Conservation (phyloP, 37 sponge, comb jelly and placozoan genomes). For the Chondrilla cf. caribensis region DNA sequence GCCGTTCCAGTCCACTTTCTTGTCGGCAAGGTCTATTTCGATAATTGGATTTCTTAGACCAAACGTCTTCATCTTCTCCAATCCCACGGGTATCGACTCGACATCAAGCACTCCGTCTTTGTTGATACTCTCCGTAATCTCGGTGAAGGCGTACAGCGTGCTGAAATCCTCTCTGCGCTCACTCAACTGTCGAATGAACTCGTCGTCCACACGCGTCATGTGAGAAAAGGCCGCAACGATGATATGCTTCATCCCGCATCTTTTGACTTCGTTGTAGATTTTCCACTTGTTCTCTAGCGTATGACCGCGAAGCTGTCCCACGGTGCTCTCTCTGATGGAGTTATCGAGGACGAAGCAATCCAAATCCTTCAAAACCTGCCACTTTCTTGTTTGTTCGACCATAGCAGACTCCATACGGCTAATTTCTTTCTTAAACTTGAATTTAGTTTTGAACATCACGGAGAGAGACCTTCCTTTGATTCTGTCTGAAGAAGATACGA, state of each 20-base stretch:
- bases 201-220: slow-evolving; percentile 41
- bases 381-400: not conserved
- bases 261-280: slow-evolving; percentile 50
- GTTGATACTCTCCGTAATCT: slow-evolving; percentile 20
- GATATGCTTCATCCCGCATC: slow-evolving; percentile 37
- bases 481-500: too few relatives aligned
- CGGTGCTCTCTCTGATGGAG: slow-evolving; percentile 53
- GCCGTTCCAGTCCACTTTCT: slow-evolving; percentile 10
- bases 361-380: slow-evolving; percentile 16
- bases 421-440: not conserved
- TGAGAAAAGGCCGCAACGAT: slow-evolving; percentile 43
- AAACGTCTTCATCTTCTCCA: slow-evolving; percentile 29
- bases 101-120: slow-evolving; percentile 12
- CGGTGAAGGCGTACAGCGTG: slow-evolving; percentile 29
- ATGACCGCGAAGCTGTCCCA: slow-evolving; percentile 47
- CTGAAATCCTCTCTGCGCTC: slow-evolving; percentile 35
- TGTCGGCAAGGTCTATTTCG: slow-evolving; percentile 34
- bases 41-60: slow-evolving; percentile 32
- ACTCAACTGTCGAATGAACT: slow-evolving; percentile 8
- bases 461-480: too few relatives aligned
- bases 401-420: not conserved
- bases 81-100: slow-evolving; percentile 23
- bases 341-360: slow-evolving; percentile 51
- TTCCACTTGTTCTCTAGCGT: slow-evolving; percentile 45
- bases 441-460: too few relatives aligned